phyloP scores from a whole-genome alignment of 2,797 vertebrate species.

The Capromys pilorides region DNA sequence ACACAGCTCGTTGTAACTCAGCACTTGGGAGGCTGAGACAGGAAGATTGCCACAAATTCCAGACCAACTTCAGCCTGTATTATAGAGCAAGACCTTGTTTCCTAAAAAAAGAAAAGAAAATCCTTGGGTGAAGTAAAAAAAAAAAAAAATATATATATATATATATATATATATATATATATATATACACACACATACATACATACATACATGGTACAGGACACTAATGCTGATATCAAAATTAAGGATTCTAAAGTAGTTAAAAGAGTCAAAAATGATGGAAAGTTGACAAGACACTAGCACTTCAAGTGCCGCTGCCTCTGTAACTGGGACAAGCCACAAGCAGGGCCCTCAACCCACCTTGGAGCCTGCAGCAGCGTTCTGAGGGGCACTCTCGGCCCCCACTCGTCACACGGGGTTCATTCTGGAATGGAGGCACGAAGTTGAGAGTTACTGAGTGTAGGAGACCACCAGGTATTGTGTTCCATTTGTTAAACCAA shows the following conservation, averaged over 20 bases:
- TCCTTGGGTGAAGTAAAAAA: slow-evolving; percentile 82
- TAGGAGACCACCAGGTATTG: slow-evolving; percentile 86
- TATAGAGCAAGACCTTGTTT: too few species aligned
- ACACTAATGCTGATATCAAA: slow-evolving; percentile 79
- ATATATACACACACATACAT: too few species aligned
- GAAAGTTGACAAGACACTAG: slow-evolving; percentile 78
- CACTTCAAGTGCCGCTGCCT: slow-evolving; percentile 74
- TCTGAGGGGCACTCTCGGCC: slow-evolving; percentile 76
- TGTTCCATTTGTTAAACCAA: slow-evolving; percentile 82
- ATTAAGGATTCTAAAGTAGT: slow-evolving; percentile 81
- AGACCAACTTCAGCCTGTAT: too few species aligned
- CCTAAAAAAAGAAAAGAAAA: slow-evolving; percentile 80
- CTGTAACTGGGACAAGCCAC: slow-evolving; percentile 51
- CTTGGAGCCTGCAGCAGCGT: slow-evolving; percentile 80
- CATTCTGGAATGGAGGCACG: slow-evolving; percentile 74
- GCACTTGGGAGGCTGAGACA: background rate
- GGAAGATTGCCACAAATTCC: too few species aligned
- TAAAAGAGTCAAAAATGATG: slow-evolving; percentile 80
- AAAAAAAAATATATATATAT: too few species aligned
- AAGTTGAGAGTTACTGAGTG: slow-evolving; percentile 83
- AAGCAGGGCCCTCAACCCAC: slow-evolving; percentile 75
- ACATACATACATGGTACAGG: slow-evolving; percentile 84
- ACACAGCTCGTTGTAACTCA: background rate
- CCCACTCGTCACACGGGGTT: slow-evolving; percentile 81
- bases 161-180: too few species aligned